A percentile compares a stretch with the other conserved stretches of the same genome.
Evolutionary conservation across 2,888 invertebrate species (phyloP).

Genomic region (Drosophila multiciliata): DNA sequence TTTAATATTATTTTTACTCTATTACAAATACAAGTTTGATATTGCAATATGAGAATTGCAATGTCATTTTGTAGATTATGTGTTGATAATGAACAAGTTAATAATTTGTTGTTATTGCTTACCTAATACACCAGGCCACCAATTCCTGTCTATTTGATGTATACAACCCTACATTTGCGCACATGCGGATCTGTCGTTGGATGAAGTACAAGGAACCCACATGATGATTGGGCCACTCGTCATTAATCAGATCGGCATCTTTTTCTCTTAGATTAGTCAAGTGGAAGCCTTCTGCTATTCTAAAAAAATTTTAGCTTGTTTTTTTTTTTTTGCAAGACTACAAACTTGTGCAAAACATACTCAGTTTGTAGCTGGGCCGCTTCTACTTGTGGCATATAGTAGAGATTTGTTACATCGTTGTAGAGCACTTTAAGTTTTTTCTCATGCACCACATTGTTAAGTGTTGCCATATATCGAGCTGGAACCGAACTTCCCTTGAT

Average conservation of each 20-base stretch:
- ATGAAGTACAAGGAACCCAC: constrained; percentile 78
- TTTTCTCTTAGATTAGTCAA: constrained; percentile 45
- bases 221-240: constrained; percentile 81
- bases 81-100: not conserved
- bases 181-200: constrained; percentile 77
- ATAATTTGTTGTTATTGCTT: not conserved
- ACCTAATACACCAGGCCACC: constrained; percentile 84
- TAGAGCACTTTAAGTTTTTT: constrained; percentile 68
- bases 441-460: constrained; percentile 66
- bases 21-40: too few relatives aligned
- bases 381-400: constrained; percentile 65
- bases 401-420: constrained; percentile 66
- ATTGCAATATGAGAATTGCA: too few relatives aligned
- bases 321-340: not conserved
- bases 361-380: constrained; percentile 65
- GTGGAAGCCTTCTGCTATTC: constrained; percentile 68
- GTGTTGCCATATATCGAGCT: constrained; percentile 48
- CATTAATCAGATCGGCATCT: constrained; percentile 75
- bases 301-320: constrained; percentile 22
- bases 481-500: constrained; percentile 82
- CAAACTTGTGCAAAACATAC: constrained; percentile 49
- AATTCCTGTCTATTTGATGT: constrained; percentile 63
- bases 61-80: too few relatives aligned
- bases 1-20: too few relatives aligned
- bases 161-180: constrained; percentile 79